A percentile compares a stretch with the other conserved stretches of the same genome.
Evolutionary conservation across 2,113 vertebrate genomes (phyloP).

Genomic region (Morone chrysops): DNA sequence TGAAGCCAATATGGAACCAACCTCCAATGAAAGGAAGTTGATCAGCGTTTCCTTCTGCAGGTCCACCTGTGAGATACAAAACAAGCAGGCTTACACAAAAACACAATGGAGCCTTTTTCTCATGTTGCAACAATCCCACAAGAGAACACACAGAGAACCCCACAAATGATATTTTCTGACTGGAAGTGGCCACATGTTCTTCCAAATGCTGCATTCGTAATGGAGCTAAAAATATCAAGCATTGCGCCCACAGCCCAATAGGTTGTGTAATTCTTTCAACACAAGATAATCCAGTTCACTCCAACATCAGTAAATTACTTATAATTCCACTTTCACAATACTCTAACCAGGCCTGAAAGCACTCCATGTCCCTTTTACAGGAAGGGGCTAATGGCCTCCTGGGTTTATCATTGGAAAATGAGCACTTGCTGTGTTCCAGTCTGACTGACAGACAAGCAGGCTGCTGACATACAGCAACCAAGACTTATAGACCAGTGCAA

Average conservation of each 20-base stretch:
- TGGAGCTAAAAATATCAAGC: slow-evolving; percentile 24
- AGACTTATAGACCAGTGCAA: slow-evolving; percentile 21
- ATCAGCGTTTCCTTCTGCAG: slow-evolving; percentile 94
- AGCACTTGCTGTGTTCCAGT: slow-evolving; percentile 11
- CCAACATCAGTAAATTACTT: slow-evolving; percentile 18
- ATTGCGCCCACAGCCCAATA: not conserved
- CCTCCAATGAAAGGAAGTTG: slow-evolving; percentile 95
- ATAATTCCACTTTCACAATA: slow-evolving; percentile 38
- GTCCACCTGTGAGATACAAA: slow-evolving; percentile 88
- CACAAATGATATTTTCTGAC: not conserved
- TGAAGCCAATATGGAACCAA: slow-evolving; percentile 77
- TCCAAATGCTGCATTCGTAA: not conserved
- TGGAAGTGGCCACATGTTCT: not conserved
- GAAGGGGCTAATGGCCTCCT: slow-evolving; percentile 26
- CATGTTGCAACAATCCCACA: slow-evolving; percentile 6
- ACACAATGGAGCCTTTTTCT: slow-evolving; percentile 64
- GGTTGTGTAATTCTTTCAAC: slow-evolving; percentile 26
- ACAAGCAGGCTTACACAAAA: slow-evolving; percentile 19
- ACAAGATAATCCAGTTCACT: slow-evolving; percentile 18
- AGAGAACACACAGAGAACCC: not conserved
- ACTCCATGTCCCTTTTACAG: slow-evolving; percentile 19
- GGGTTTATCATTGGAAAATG: slow-evolving; percentile 41
- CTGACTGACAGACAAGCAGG: slow-evolving; percentile 24
- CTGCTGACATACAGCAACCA: slow-evolving; percentile 31
- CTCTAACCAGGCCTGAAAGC: slow-evolving; percentile 15